Evolutionary conservation across 30 jellyfish, hydroid and myxozoan species (phyloP).

Genomic region (Nemopilema nomurai): DNA sequence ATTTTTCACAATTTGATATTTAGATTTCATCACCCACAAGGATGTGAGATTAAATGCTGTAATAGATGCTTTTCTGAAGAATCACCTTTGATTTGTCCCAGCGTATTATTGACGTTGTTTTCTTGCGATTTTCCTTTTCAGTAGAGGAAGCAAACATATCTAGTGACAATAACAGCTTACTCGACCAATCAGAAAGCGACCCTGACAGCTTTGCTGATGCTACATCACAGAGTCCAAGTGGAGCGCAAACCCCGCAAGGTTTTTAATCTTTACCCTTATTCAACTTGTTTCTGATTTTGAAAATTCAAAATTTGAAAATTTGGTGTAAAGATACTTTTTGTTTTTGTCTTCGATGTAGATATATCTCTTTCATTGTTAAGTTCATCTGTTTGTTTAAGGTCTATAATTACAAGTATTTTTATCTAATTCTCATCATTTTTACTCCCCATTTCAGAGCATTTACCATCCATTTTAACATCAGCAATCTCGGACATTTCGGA

Average conservation of each 20-base stretch:
- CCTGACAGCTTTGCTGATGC: conserved; percentile 39
- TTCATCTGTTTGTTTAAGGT: no score
- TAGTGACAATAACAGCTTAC: conserved; percentile 1
- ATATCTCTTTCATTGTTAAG: not conserved
- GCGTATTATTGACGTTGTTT: no score
- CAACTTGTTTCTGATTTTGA: not conserved
- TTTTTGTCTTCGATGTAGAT: not conserved
- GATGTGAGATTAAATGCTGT: no score
- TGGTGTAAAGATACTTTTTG: not conserved
- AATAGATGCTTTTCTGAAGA: no score
- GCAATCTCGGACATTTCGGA: not conserved
- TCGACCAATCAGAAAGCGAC: conserved; percentile 60
- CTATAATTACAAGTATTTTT: no score
- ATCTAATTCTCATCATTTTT: no score
- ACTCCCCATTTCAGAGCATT: not conserved
- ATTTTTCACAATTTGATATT: no score
- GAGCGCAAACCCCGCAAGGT: conserved; percentile 46
- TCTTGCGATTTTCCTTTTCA: not conserved
- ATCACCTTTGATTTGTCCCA: no score
- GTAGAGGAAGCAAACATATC: conserved; percentile 15
- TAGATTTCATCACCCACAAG: no score
- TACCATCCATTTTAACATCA: not conserved
- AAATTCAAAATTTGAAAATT: not conserved
- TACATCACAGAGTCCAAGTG: conserved; percentile 25
- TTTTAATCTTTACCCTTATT: not conserved